Evolutionary conservation across 2,113 vertebrate genomes (phyloP).

Genomic region (Proterorhinus semilunaris): DNA sequence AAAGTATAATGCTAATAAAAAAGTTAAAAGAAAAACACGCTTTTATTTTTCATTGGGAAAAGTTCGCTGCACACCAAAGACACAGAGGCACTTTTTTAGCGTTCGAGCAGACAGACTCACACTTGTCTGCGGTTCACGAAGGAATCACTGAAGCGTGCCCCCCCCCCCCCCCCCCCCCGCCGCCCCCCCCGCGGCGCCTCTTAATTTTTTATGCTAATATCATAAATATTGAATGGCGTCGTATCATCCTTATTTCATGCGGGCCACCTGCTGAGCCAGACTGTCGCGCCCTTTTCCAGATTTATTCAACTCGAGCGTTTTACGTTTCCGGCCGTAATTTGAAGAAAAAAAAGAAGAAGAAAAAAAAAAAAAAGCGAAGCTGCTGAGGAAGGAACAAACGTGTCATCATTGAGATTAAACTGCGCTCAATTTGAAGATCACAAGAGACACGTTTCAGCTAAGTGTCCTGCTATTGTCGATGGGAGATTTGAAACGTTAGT

Average conservation of each 20-base stretch:
- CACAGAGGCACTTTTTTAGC: background rate
- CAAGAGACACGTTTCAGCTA: background rate
- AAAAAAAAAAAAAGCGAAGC: background rate
- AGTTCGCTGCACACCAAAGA: too few species aligned
- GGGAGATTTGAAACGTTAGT: background rate
- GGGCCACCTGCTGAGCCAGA: constrained; percentile 14
- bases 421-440: background rate
- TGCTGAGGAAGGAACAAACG: background rate
- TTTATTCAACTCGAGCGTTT: constrained; percentile 5
- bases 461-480: background rate
- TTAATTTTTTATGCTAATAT: constrained; percentile 15
- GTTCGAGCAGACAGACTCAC: background rate
- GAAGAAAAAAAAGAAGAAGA: too few species aligned
- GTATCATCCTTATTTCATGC: constrained; percentile 38
- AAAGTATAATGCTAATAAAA: too few species aligned
- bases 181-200: constrained; percentile 5
- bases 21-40: too few species aligned
- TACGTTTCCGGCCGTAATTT: background rate
- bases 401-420: background rate
- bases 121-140: background rate
- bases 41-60: too few species aligned
- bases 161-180: constrained; percentile 13
- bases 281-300: background rate
- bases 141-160: background rate
- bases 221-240: constrained; percentile 39